Evolutionary conservation across 2,888 invertebrate species (phyloP), one percentile per base, ranked within the genome.

Genomic region (Flexamia atlantica): DNA sequence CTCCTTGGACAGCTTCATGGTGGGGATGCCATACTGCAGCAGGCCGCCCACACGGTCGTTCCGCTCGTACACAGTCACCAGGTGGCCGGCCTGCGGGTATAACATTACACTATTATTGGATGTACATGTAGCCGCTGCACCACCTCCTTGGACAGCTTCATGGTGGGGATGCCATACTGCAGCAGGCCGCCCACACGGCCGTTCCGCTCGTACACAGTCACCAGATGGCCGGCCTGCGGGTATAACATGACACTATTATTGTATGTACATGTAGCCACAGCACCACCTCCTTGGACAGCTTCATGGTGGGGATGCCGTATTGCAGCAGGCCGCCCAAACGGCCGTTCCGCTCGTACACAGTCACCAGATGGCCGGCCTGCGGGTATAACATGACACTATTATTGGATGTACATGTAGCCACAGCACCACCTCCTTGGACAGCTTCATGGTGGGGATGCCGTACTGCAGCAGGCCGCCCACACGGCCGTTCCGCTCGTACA

Each of bases 291-390:
- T 99, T 99, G 89, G 97, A 95, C 12, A 99, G 92, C 91, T 99
- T 99, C 99, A 99, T 99, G 9, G 97, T 98, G 20, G 99, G 99
- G 89, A 99, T 99, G 84, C 99, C 99, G 90, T 99, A 99, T 89
- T 98, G 97, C 74, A 99, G 92, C 28, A 99, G 92, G 0, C 99
- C 99, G 84, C 99, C 99, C 3, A 97, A 92, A 12, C 98, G 94
- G 91, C 99, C 98, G 91, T 99, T 99, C 84, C 99, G 93, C 90
- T 99, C 99, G 91, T 96, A 99, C 53, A 99, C 98, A 0, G 98
- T 98, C 0, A 99, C 98, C n/a, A 91, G 91, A 91, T 99, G 99
- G 0, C 99, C 99, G 68, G 96, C 97, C 93, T 95, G 90, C n/a
- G n/a, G n/a, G n/a, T n/a, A n/a, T n/a, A n/a, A n/a, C n/a, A n/a